Evolutionary conservation across 2,113 vertebrate genomes (phyloP).

Genomic region (Anas platyrhynchos): DNA sequence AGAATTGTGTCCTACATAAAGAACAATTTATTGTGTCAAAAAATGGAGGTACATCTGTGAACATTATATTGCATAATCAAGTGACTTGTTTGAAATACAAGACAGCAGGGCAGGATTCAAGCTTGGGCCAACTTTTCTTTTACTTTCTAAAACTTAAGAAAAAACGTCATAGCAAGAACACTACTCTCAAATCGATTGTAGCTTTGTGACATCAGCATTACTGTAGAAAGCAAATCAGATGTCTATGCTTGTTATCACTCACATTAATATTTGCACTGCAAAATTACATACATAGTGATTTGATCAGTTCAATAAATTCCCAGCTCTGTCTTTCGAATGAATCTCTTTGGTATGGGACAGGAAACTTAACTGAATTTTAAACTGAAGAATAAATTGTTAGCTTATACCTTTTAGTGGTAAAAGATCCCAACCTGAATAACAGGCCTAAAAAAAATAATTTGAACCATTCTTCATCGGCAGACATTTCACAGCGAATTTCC

Average conservation of each 20-base stretch:
- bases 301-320: background rate
- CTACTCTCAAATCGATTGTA: background rate
- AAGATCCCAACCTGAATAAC: background rate
- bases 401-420: background rate
- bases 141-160: background rate
- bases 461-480: background rate
- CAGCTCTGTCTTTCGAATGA: background rate
- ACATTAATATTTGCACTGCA: background rate
- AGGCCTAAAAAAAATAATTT: background rate
- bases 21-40: constrained; percentile 22
- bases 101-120: background rate
- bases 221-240: background rate
- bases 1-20: background rate
- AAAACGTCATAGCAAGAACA: background rate
- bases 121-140: background rate
- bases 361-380: background rate
- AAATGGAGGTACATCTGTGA: background rate
- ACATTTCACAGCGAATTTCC: background rate
- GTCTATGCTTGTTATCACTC: background rate
- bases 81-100: background rate
- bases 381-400: background rate
- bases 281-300: background rate
- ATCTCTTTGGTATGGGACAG: background rate
- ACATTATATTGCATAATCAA: background rate
- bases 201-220: background rate